A percentile compares a stretch with the other conserved stretches of the same genome.
Conservation (phyloP, 2,113 vertebrate genomes). For the Rutilus rutilus region DNA sequence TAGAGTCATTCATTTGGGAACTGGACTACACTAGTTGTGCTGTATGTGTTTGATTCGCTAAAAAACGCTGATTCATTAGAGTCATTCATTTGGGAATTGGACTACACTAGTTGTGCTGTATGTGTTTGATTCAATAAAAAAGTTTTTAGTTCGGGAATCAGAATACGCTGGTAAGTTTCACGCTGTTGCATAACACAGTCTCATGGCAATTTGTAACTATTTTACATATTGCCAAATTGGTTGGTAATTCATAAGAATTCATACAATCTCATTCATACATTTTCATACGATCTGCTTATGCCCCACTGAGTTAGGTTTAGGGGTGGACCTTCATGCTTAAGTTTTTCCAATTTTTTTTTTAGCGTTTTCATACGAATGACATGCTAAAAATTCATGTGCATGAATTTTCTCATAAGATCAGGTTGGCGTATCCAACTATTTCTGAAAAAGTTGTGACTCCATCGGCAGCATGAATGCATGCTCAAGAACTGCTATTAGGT, state of each 20-base stretch:
- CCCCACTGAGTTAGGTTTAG: no score
- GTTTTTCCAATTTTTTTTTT: no score
- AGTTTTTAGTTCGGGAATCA: not conserved
- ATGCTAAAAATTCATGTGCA: no score
- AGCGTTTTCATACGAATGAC: no score
- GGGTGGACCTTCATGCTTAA: no score
- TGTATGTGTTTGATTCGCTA: not conserved
- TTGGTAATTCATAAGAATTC: no score
- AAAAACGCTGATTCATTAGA: not conserved
- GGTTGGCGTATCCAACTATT: not conserved
- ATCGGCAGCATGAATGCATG: not conserved
- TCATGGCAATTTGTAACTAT: no score
- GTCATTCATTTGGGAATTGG: not conserved
- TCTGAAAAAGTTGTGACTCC: not conserved
- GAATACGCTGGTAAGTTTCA: not conserved
- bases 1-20: not conserved
- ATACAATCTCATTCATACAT: no score
- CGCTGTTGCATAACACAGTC: not conserved
- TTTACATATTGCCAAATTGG: no score
- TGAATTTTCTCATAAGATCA: not conserved
- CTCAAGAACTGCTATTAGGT: not conserved
- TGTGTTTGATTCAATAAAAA: not conserved
- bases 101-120: not conserved
- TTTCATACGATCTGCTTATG: no score
- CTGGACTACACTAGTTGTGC: not conserved